Percentiles rank a stretch among this genome's conserved stretches.
phyloP scores from a whole-genome alignment of 1,140 invertebrate species.

The Argopecten irradians region DNA sequence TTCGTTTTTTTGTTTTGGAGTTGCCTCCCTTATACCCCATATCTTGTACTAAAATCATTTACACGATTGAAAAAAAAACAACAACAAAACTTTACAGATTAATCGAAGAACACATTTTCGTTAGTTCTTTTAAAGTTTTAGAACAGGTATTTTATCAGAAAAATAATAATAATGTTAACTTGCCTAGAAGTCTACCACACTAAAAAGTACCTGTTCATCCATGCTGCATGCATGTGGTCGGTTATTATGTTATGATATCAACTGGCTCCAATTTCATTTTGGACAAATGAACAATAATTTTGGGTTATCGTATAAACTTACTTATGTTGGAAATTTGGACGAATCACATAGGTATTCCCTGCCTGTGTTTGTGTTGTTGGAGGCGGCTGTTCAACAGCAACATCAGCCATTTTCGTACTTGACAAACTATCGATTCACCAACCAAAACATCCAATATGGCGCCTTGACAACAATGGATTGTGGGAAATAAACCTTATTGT shows the following conservation, averaged over 20 bases:
- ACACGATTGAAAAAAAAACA: too few species aligned
- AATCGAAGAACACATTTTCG: too few species aligned
- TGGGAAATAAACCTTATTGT: slow-evolving; percentile 35
- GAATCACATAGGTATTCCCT: slow-evolving; percentile 69
- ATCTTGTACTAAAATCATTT: neutral
- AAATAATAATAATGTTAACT: neutral
- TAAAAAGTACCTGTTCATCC: neutral
- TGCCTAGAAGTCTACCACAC: neutral
- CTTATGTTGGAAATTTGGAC: slow-evolving; percentile 71
- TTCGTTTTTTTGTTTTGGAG: too few species aligned
- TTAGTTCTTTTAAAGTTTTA: too few species aligned
- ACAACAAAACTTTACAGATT: too few species aligned
- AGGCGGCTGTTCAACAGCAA: slow-evolving; percentile 46
- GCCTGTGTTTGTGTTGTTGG: slow-evolving; percentile 29
- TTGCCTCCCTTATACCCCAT: neutral
- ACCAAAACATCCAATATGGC: slow-evolving; percentile 55
- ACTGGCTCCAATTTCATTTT: neutral
- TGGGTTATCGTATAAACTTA: slow-evolving; percentile 47
- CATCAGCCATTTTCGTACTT: slow-evolving; percentile 46
- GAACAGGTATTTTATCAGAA: neutral
- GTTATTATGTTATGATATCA: neutral
- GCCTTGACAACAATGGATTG: slow-evolving; percentile 51
- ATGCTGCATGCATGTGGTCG: neutral
- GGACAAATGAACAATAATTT: neutral
- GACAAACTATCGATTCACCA: slow-evolving; percentile 29